Evolutionary conservation across 1,140 invertebrate genomes (phyloP), one percentile per base, ranked within the genome.

Genomic region (Hycleus phaleratus): DNA sequence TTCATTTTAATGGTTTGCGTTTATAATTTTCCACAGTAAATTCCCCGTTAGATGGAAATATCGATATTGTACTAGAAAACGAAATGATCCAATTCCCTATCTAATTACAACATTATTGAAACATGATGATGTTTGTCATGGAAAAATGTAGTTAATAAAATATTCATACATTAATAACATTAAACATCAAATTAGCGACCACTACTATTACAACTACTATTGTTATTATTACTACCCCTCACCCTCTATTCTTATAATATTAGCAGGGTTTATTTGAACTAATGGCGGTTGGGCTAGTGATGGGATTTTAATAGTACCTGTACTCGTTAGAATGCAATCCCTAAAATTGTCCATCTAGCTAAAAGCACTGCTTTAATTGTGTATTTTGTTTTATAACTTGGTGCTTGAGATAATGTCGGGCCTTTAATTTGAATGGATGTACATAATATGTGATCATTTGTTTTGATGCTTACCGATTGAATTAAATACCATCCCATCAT

Each of bases 301-400:
- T 71, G 68, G 61, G 48, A 63, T 70, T 71, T 71, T 71, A 71
- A 71, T 71, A 67, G 64, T 61, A 59, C 47, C 61, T 59, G 49
- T 52, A 54, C 58, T 61, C 63, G 59, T 63, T 63, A 65, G 58
- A 58, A 52, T 60, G n/a, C 26, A 50, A 51, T 7, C 57, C 46
- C 54, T 53, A 52, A 56, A 18, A 47, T 49, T 39, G 39, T 48
- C 39, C 55, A 38, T 58, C 39, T 18, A 18, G 18, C 18, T 18
- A 32, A 32, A 50, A 55, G 45, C 53, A 55, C 39, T n/a, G 32
- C 54, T 58, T 49, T 62, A 62, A 62, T 62, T 62, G 61, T 42
- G 38, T 48, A 32, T 56, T 56, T 56, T 56, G 47, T 47, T 56
- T 56, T 47, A 48, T 54, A 46, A 54, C n/a, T 9, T 8, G 47